Evolutionary conservation across 2,797 vertebrate species (phyloP), one percentile per base, ranked within the genome.

Genomic region (Alca torda): DNA sequence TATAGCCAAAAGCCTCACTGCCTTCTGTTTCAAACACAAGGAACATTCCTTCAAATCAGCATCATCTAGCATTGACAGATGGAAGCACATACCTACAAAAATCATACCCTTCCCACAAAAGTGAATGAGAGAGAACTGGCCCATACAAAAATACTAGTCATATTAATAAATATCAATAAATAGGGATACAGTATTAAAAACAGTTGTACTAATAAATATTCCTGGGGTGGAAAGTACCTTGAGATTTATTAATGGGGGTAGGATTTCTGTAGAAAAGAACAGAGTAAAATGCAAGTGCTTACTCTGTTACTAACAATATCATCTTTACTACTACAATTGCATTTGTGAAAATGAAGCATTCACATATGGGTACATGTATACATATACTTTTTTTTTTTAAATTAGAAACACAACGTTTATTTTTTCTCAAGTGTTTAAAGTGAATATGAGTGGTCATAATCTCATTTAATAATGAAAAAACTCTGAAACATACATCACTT

Each of bases 11-110:
- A 96, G 83, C 74, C 56, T 95, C 74, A 57, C 63, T 95, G 95
- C 96, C 96, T 96, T 96, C 96, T 97, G 96, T 94, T 96, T 95
- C 93, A 90, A 97, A 89, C 94, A 95, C 96, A 95, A 95, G 96
- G 94, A 97, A 92, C 94, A 96, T 94, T 96, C 91, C 95, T 89
- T 93, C 85, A 82, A 95, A 93, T 94, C 87, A n/a, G 94, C 90
- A 90, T 96, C 74, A 93, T 96, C 73, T 88, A 93, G 87, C 88
- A 95, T 3, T 95, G 90, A 95, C 96, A 96, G 96, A 97, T 97
- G 96, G 96, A 94, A 68, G 87, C 93, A 86, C 93, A 96, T 97
- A 96, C 96, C 94, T 95, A 95, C 70, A 94, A 84, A 96, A 95
- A 91, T 82, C 91, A 88, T 84, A 85, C 60, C n/a, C 86, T 95